Evolutionary conservation across 2,888 invertebrate genomes (phyloP).

Genomic region (Protophormia terraenovae): DNA sequence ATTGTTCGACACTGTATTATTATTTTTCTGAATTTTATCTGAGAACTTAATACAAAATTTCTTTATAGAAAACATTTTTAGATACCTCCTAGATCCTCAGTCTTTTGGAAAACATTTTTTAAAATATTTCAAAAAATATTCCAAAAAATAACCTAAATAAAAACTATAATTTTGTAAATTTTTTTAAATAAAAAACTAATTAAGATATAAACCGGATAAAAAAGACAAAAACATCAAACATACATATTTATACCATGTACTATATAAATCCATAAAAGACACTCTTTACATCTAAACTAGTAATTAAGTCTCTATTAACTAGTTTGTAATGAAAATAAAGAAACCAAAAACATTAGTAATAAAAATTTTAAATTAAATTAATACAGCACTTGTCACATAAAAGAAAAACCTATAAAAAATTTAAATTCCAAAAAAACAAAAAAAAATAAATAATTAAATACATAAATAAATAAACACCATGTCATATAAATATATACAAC

Average conservation of each 20-base stretch:
- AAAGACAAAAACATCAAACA: background rate
- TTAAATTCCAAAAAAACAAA: background rate
- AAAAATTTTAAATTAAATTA: constrained; percentile 53
- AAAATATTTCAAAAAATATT: background rate
- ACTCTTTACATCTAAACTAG: background rate
- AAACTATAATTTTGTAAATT: constrained; percentile 24
- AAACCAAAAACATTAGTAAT: background rate
- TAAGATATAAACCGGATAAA: too few species aligned
- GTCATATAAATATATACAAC: constrained; percentile 25
- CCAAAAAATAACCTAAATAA: background rate
- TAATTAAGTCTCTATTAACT: constrained; percentile 63
- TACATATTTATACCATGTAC: constrained; percentile 19
- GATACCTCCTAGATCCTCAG: too few species aligned
- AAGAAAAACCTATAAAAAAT: constrained; percentile 25
- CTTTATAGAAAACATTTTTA: too few species aligned
- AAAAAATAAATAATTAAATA: constrained; percentile 27
- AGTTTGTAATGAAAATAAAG: constrained; percentile 54
- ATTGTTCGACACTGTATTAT: too few species aligned
- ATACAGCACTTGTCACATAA: constrained; percentile 19
- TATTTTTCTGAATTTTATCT: too few species aligned
- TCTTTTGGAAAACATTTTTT: constrained; percentile 5
- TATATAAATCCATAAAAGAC: constrained; percentile 18
- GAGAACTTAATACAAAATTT: too few species aligned
- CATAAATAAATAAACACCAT: constrained; percentile 33
- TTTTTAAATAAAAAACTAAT: constrained; percentile 12